A percentile compares a stretch with the other conserved stretches of the same genome.
Evolutionary conservation across 2,797 vertebrate genomes (phyloP).

Genomic region (Dryobates pubescens): DNA sequence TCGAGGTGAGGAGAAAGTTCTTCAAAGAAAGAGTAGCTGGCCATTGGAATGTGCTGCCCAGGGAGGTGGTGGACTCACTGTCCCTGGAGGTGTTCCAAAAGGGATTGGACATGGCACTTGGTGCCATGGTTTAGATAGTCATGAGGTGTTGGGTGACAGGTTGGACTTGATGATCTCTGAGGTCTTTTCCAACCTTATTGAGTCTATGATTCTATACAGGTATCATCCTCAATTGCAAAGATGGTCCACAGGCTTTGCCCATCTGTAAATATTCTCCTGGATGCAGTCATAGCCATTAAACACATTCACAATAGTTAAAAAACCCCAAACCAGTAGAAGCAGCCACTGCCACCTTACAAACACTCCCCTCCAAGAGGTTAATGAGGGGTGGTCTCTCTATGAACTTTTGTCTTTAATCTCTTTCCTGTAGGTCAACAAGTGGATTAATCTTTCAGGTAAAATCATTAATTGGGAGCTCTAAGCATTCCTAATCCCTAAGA

Average conservation of each 20-base stretch:
- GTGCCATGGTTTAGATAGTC: too few relatives aligned
- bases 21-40: too few relatives aligned
- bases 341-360: background rate
- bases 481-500: background rate
- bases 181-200: too few relatives aligned
- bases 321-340: background rate
- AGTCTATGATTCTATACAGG: too few relatives aligned
- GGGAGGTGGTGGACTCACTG: too few relatives aligned
- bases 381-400: background rate
- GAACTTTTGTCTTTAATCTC: background rate
- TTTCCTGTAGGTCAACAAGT: background rate
- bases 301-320: background rate
- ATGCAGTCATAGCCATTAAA: background rate
- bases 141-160: too few relatives aligned
- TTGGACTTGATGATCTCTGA: too few relatives aligned
- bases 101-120: too few relatives aligned
- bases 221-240: background rate
- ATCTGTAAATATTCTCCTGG: background rate
- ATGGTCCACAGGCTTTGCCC: background rate
- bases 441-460: conserved; percentile 14
- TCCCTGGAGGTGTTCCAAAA: too few relatives aligned
- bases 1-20: too few relatives aligned
- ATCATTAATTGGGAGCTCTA: background rate
- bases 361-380: background rate
- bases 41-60: too few relatives aligned